Evolutionary conservation across 92 coral and sea anemone genomes (phyloP), one percentile per base, ranked within the genome.

Genomic region (Pocillopora grandis): DNA sequence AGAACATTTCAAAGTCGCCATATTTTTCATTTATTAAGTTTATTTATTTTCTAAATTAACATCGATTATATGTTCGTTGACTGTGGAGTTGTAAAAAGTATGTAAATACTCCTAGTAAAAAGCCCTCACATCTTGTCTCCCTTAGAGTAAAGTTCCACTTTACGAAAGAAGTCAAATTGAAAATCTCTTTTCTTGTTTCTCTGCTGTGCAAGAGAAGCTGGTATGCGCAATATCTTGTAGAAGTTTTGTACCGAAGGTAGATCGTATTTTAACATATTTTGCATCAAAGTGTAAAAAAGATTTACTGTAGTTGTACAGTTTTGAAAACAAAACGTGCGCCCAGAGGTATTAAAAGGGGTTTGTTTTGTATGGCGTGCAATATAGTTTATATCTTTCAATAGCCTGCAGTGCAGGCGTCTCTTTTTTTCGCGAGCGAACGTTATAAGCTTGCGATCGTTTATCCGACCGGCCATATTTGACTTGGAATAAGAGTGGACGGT

Each of bases 1-100:
- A 70, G 42, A 49, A 37, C 75, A 23, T 76, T 33, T 58, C n/a
- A 56, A 17, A 75, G 63, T 49, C 62, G 55, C 49, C 15, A 48
- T 72, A 62, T 73, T 65, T 70, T 71, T 68, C 59, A 23, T 71
- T 42, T 72, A 21, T 61, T 58, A 17, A 31, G 85, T 81, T 64
- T 83, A 83, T 83, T 83, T 83, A 83, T 83, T 83, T 23, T 66
- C 23, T 83, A 83, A 83, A 83, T 74, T 83, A 60, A 73, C 48
- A 62, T 58, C 12, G 49, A 23, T 18, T 23, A 71, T 58, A 35
- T 31, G 60, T 58, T 81, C 17, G 77, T 58, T 37, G 52, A 69
- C 69, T 66, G 20, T 67, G 72, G 73, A 8, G 10, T 42, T 42
- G 52, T 42, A 42, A 42, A 42, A 42, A 42, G 4, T 42, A 42